Evolutionary conservation across 2,888 invertebrate genomes (phyloP).

Genomic region (Nephrotoma flavescens): DNA sequence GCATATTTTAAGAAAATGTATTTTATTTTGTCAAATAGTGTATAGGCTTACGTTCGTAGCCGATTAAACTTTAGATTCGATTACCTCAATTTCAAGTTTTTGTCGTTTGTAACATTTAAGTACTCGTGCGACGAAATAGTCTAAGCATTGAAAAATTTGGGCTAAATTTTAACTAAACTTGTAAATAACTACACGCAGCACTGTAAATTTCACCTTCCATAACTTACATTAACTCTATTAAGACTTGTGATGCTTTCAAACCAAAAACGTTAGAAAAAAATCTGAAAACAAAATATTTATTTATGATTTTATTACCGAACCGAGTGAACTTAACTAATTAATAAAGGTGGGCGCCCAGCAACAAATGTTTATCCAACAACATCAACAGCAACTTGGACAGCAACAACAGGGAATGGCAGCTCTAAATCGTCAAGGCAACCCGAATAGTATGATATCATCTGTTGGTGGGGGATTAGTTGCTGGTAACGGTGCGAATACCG

Average conservation of each 20-base stretch:
- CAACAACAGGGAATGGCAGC: neutral
- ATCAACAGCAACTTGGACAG: neutral
- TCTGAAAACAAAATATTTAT: neutral
- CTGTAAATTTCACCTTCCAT: neutral
- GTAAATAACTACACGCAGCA: neutral
- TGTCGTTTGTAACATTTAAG: no score
- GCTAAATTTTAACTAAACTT: neutral
- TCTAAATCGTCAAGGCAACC: conserved; percentile 4
- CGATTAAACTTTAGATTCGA: no score
- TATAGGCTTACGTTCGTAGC: no score
- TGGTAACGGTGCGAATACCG: conserved; percentile 7
- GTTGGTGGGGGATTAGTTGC: conserved; percentile 1
- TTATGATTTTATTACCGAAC: neutral
- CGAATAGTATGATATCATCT: neutral
- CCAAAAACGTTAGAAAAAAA: neutral
- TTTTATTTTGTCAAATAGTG: no score
- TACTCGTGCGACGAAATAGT: no score
- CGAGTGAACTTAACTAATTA: neutral
- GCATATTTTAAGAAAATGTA: no score
- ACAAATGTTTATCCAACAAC: conserved; percentile 13
- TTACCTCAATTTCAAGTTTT: no score
- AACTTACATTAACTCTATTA: neutral
- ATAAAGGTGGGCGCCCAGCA: conserved; percentile 12
- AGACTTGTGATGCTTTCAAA: neutral
- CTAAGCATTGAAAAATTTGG: neutral